Base-by-base conservation (phyloP, 2,888 invertebrate genomes). In the Chaitophorus viminalis region DNA sequence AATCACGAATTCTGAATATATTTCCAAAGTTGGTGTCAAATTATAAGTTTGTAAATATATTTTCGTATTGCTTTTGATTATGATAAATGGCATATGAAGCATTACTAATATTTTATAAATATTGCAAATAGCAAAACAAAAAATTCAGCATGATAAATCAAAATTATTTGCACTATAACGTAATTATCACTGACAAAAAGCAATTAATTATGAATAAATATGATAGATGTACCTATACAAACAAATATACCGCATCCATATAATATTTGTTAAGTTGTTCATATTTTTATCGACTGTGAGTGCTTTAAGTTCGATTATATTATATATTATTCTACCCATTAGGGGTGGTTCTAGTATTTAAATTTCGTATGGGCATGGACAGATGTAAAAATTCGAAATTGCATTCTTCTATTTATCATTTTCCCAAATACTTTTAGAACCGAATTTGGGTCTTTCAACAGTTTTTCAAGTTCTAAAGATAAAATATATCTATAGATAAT, bases 21-120 rank as follows among this genome's bases (percentile, higher is more conserved):
- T 75, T 83, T 83, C 31, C 31, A 54, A 54, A 11, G 75, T 21
- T 21, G 60, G 5, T 60, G 14, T 39, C 8, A 68, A 5, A 11
- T 74, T 54, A 60, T 54, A 36, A 68, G 11, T 68, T 52, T 74
- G 31, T 54, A 52, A 33, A 82, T 39, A 74, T 39, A 46, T 68
- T 14, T 5, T 72, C 25, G 33, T 54, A 54, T 46, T 46, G 75
- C 75, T 46, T 75, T 65, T 21, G 36, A 75, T 75, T 75, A 83
- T 29, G 21, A 39, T 75, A 82, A 36, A 39, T 39, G 25, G 75
- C 83, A 75, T 36, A 31, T 83, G 39, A 83, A 83, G 83, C 83
- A 65, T 83, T 83, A 76, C 39, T 39, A 60, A 25, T 33, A 33
- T 75, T 36, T 74, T 65, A n/a, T 65, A 46, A 75, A 39, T 31